These are phyloP conservation scores for Acyrthosiphon pisum DNA, from an alignment of 1,140 invertebrate genomes.

Conservation along the genomic window DNA sequence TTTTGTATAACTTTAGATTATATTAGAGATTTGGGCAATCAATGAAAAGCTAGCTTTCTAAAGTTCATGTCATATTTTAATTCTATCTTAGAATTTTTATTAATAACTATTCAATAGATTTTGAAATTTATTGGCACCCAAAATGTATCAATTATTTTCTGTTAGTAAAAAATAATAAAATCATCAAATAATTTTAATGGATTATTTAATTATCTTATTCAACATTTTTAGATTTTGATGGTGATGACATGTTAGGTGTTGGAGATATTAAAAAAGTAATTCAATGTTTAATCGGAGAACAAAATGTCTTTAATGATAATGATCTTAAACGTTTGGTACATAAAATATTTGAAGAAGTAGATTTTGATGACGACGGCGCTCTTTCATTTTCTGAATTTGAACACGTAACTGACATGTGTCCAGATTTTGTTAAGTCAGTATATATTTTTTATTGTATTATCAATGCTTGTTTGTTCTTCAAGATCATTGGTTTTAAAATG, in stretches of 20 bases:
- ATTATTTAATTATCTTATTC: neutral
- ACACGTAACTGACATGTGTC: constrained; percentile 91
- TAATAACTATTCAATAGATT: neutral
- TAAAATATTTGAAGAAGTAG: constrained; percentile 86
- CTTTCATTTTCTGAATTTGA: constrained; percentile 94
- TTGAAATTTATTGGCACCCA: neutral
- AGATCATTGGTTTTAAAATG: neutral
- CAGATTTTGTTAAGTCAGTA: constrained; percentile 72
- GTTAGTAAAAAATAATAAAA: neutral
- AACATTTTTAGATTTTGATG: constrained; percentile 82
- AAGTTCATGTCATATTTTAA: neutral
- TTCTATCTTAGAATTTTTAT: neutral
- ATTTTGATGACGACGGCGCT: constrained; percentile 90
- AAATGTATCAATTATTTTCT: neutral
- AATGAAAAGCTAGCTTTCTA: neutral
- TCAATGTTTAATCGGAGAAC: constrained; percentile 72
- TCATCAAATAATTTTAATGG: neutral
- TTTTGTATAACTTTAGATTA: no score
- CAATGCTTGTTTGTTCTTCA: neutral
- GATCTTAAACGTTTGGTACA: constrained; percentile 76
- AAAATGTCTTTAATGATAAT: constrained; percentile 71
- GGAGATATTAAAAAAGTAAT: constrained; percentile 77
- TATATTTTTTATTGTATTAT: neutral
- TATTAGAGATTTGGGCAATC: neutral
- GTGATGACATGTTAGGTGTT: constrained; percentile 86